Evolutionary conservation across 2,113 vertebrate species (phyloP).

Genomic region (Chiloscyllium plagiosum): DNA sequence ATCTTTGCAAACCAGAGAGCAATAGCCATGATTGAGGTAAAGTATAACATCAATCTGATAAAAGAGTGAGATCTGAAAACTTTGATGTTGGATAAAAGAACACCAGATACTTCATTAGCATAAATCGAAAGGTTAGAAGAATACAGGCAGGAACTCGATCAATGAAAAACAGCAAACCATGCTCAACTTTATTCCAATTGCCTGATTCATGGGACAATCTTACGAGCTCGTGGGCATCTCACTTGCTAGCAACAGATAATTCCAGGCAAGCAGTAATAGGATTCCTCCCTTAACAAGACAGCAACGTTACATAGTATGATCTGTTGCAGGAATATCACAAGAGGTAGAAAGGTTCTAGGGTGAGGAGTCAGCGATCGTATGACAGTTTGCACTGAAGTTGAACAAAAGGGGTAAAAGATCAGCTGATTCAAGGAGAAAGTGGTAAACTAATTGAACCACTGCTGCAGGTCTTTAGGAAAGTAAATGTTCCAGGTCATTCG

Average conservation of each 20-base stretch:
- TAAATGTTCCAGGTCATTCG: neutral
- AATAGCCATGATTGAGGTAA: neutral
- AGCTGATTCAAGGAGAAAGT: neutral
- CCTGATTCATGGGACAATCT: neutral
- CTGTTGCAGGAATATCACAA: neutral
- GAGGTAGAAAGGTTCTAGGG: neutral
- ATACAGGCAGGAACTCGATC: neutral
- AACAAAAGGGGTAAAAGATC: neutral
- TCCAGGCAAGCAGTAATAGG: neutral
- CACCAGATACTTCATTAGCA: neutral
- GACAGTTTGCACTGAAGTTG: neutral
- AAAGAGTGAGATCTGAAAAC: neutral
- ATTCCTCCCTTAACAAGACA: neutral
- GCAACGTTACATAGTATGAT: neutral
- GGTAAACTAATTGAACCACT: neutral
- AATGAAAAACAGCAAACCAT: neutral
- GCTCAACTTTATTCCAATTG: neutral
- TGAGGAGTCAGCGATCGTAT: neutral
- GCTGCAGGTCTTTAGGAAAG: neutral
- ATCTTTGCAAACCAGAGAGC: neutral
- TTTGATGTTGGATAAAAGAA: constrained; percentile 1
- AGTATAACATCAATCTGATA: neutral
- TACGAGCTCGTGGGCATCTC: neutral
- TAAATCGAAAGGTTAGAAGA: neutral
- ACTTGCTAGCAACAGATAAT: neutral